A percentile compares a stretch with the other conserved stretches of the same genome.
These are phyloP conservation scores for Diplosoma virens DNA, from an alignment of 23 tunicate genomes.

Conservation along the genomic window DNA sequence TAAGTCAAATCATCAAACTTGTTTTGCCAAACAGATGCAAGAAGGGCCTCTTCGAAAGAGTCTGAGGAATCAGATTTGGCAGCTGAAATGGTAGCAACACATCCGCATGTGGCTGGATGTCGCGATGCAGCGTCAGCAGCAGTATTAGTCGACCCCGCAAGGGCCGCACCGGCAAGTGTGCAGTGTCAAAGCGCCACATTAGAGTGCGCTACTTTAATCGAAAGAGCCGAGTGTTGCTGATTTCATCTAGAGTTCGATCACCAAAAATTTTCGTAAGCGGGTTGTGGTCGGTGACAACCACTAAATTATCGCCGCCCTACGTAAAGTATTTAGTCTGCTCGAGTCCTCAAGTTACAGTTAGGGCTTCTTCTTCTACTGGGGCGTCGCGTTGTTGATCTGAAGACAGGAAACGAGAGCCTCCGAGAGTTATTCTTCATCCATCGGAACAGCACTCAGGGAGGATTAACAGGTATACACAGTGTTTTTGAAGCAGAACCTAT, in stretches of 20 bases:
- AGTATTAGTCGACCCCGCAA: too few species aligned
- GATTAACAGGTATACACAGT: slow-evolving; percentile 2
- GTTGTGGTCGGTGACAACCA: slow-evolving; percentile 28
- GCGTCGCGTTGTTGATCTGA: slow-evolving; percentile 15
- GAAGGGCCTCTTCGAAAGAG: too few species aligned
- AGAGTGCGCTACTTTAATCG: too few species aligned
- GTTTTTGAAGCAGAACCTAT: slow-evolving; percentile 27
- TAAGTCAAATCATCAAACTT: too few species aligned
- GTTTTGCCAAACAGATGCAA: too few species aligned
- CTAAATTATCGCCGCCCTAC: slow-evolving; percentile 11
- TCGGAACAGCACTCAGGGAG: slow-evolving; percentile 17
- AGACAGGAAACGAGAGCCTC: slow-evolving; percentile 21
- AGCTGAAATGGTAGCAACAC: too few species aligned
- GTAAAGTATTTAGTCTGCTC: slow-evolving; percentile 27
- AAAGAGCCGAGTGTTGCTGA: too few species aligned
- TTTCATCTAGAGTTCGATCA: slow-evolving; percentile 13
- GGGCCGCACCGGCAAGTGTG: too few species aligned
- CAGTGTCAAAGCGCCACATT: too few species aligned
- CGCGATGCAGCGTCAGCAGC: too few species aligned
- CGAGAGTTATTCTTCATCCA: slow-evolving; percentile 28
- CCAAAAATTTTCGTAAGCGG: slow-evolving; percentile 19
- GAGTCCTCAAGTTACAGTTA: slow-evolving; percentile 19
- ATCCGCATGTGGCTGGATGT: too few species aligned
- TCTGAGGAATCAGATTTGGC: too few species aligned
- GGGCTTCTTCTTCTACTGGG: slow-evolving; percentile 32